These are phyloP conservation scores for Teinopalpus imperialis DNA, from an alignment of 2,888 invertebrate genomes.

Conservation along the genomic window DNA sequence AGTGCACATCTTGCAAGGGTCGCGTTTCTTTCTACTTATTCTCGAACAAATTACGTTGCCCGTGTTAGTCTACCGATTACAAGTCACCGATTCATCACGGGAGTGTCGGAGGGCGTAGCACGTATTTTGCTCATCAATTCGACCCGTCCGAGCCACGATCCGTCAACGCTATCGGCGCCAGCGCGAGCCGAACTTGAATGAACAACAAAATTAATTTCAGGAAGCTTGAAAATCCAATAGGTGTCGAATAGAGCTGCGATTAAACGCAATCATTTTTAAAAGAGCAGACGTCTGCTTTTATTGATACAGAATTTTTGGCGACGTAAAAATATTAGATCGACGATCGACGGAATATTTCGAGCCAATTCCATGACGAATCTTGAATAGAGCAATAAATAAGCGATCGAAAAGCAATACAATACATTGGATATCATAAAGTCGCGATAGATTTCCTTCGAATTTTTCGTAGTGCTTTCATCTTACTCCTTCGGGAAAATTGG, in stretches of 20 bases:
- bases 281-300: not conserved
- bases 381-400: conserved; percentile 41
- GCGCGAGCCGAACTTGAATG: conserved; percentile 50
- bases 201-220: conserved; percentile 65
- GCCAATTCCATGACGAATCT: conserved; percentile 29
- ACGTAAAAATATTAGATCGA: conserved; percentile 11
- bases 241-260: conserved; percentile 30
- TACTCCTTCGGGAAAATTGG: conserved; percentile 32
- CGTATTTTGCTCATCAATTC: conserved; percentile 72
- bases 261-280: conserved; percentile 30
- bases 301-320: conserved; percentile 1
- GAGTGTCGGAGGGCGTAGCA: conserved; percentile 59
- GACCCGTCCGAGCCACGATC: conserved; percentile 63
- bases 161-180: conserved; percentile 68
- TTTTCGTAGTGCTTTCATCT: conserved; percentile 40
- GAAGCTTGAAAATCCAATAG: conserved; percentile 28
- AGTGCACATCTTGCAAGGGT: conserved; percentile 54
- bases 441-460: conserved; percentile 47
- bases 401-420: conserved; percentile 49
- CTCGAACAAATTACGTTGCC: conserved; percentile 67
- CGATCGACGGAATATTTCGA: conserved; percentile 21
- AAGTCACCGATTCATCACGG: conserved; percentile 72
- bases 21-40: conserved; percentile 37
- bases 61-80: conserved; percentile 75
- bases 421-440: conserved; percentile 48